These are phyloP conservation scores for Ardeotis arabs DNA, from an alignment of 2,113 vertebrate species.

Conservation along the genomic window DNA sequence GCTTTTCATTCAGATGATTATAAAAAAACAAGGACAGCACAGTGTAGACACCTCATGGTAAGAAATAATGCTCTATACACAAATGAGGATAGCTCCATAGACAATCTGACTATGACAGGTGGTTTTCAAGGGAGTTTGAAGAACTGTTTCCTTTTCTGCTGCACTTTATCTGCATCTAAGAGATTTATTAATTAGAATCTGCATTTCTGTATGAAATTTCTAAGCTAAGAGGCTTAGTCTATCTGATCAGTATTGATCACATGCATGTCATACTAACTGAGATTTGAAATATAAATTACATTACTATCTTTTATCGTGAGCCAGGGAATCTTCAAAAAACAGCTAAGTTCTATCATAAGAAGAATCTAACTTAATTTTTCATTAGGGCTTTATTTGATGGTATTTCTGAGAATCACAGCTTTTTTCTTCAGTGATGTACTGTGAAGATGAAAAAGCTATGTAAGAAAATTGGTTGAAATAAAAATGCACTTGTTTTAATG, in stretches of 20 bases:
- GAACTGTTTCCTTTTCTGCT: neutral
- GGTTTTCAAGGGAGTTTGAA: neutral
- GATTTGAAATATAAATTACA: neutral
- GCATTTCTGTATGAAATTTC: neutral
- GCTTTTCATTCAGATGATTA: neutral
- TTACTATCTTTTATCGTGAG: neutral
- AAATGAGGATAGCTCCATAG: neutral
- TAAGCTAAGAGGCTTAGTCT: neutral
- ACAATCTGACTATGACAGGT: neutral
- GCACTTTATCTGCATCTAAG: neutral
- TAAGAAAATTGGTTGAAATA: neutral
- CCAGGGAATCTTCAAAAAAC: neutral
- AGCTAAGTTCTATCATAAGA: neutral
- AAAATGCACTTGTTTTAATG: neutral
- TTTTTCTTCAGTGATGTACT: neutral
- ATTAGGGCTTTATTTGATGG: neutral
- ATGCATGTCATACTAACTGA: neutral
- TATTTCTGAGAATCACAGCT: neutral
- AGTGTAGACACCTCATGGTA: neutral
- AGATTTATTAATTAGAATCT: neutral
- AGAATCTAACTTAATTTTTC: neutral
- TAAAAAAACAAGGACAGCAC: neutral
- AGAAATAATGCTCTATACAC: neutral
- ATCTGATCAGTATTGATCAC: neutral
- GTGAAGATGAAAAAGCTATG: neutral